phyloP scores from a whole-genome alignment of 2,888 invertebrate genomes.

The Coleophora deauratella region DNA sequence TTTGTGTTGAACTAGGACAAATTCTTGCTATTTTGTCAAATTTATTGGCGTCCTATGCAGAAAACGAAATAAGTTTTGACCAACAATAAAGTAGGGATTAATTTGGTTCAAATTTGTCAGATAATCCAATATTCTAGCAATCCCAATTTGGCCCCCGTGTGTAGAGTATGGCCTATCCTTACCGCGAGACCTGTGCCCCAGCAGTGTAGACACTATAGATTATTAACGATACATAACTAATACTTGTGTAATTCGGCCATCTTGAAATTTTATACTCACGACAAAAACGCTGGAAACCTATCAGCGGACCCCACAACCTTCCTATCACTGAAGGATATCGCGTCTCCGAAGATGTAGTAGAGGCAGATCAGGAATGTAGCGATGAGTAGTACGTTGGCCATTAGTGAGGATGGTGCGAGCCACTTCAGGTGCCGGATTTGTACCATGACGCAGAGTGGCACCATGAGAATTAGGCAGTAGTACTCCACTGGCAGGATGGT shows the following conservation, averaged over 20 bases:
- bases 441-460: conserved; percentile 52
- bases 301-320: conserved; percentile 65
- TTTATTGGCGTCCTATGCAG: too few species aligned
- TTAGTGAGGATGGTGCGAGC: conserved; percentile 89
- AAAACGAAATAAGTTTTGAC: too few species aligned
- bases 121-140: too few species aligned
- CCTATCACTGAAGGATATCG: conserved; percentile 57
- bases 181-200: too few species aligned
- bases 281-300: conserved; percentile 89
- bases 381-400: conserved; percentile 88
- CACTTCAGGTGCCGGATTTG: conserved; percentile 84
- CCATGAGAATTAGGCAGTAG: conserved; percentile 50
- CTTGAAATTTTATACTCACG: conserved; percentile 40
- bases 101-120: too few species aligned
- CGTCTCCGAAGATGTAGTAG: conserved; percentile 82
- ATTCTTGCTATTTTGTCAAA: background rate
- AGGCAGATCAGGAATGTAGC: conserved; percentile 86
- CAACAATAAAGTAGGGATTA: too few species aligned
- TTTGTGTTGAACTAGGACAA: too few species aligned
- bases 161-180: too few species aligned
- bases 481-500: conserved; percentile 43
- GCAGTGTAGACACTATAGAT: too few species aligned
- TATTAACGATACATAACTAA: too few species aligned
- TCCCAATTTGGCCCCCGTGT: too few species aligned
- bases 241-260: too few species aligned